Base-by-base conservation (phyloP, 2,113 vertebrate species). In the Carollia perspicillata region DNA sequence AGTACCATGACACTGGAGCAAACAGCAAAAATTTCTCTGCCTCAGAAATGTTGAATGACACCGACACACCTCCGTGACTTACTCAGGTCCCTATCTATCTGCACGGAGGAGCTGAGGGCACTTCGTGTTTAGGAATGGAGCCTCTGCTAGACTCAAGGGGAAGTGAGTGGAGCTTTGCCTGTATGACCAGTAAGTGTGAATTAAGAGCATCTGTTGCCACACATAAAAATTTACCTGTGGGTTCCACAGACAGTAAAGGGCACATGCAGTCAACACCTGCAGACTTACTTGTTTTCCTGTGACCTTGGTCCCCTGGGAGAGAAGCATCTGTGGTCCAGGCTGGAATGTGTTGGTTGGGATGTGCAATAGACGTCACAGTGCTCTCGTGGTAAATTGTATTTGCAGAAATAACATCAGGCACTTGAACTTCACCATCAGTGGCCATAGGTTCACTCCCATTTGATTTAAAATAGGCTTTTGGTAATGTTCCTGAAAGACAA, bases 401-500 rank as follows among this genome's bases (percentile, higher is more conserved):
- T 83, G 87, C 95, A 84, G 96, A 91, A 93, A 97, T 93, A 92
- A 94, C 53, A 40, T 95, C 93, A 75, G 98, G 91, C 3, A 66
- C 94, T 92, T 95, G 96, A 33, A 95, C 93, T 69, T 97, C 95
- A 77, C 97, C 79, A 4, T 98, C 98, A 68, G 96, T 96, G 65
- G 97, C 95, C 26, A 98, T 74, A n/a, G 95, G 84, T 30, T 98
- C 98, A 55, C 97, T 99, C 72, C 95, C 98, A 84, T 98, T 98
- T 87, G 98, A 98, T 92, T 98, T 98, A 97, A 99, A 97, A 91
- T 98, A 98, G 30, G 97, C 95, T 93, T 98, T 98, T 93, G 98
- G 98, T 93, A 99, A 96, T n/a, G 98, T 97, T 69, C 99, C 99
- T 99, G 96, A 51, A 98, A 96, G 74, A 97, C 44, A 93, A 85